phyloP scores from a whole-genome alignment of 2,888 invertebrate genomes.

The Schizaphis graminum region DNA sequence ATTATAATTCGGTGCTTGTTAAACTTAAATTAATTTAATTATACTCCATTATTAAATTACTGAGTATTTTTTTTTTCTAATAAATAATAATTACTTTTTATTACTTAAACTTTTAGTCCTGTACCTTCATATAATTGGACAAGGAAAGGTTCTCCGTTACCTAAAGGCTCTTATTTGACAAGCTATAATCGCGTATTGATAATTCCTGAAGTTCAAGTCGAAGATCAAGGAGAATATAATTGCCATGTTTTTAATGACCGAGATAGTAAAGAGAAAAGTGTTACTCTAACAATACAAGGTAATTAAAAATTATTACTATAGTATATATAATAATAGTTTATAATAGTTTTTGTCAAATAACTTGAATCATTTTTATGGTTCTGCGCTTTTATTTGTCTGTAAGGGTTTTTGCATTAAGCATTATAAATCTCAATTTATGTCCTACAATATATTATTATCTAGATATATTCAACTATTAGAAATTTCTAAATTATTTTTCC shows the following conservation, averaged over 20 bases:
- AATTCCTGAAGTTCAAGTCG: conserved; percentile 88
- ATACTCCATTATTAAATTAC: background rate
- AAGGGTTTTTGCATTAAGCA: background rate
- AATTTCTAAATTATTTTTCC: background rate
- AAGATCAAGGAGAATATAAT: conserved; percentile 93
- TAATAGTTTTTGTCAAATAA: background rate
- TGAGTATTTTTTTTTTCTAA: background rate
- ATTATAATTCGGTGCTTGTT: background rate
- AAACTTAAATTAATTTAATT: background rate
- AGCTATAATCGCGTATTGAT: conserved; percentile 89
- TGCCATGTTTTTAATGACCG: conserved; percentile 89
- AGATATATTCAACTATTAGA: background rate
- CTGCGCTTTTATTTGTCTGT: background rate
- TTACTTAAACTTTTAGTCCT: conserved; percentile 75
- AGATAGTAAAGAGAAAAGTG: conserved; percentile 81
- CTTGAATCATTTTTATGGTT: background rate
- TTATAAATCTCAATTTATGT: background rate
- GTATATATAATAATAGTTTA: too few relatives aligned
- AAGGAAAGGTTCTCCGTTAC: conserved; percentile 80
- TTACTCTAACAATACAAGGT: conserved; percentile 86
- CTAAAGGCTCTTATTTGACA: conserved; percentile 79
- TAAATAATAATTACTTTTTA: background rate
- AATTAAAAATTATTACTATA: conserved; percentile 27
- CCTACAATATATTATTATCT: background rate
- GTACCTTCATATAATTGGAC: conserved; percentile 96